Evolutionary conservation across 2,888 invertebrate species (phyloP), one percentile per base, ranked within the genome.

Genomic region (Ormyrus pomaceus): DNA sequence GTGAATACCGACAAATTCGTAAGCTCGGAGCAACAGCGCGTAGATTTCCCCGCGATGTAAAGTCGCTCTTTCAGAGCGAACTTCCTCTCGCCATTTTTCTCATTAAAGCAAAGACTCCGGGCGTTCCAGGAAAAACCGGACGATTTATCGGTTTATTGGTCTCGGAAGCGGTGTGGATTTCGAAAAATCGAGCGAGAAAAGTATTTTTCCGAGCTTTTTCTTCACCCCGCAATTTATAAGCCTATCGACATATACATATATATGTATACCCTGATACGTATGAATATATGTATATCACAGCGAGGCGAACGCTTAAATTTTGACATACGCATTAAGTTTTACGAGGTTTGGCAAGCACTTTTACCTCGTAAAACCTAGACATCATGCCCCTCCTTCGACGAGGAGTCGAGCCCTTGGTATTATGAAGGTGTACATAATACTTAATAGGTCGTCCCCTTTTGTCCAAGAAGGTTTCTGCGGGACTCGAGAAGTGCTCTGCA

Each of bases 241-340:
- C 34, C 34, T 34, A 34, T 34, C 34, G 34, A 34, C 34, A 34
- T 34, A 34, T 34, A 34, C 34, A 34, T 34, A 34, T 34, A 34
- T 34, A 34, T 34, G 4, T 34, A 3, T 34, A 34, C 34, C 34
- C 34, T 9, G 10, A 59, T 13, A 11, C 65, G 9, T 7, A 19
- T 51, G 5, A 9, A 46, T 46, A 56, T 56, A 61, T 61, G 34
- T 61, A 69, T 58, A 51, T 46, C n/a, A 53, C 51, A 65, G 11
- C 7, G 51, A 7, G 53, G 9, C 11, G 58, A 13, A 55, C 59
- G 51, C 58, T 76, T 76, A 68, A 76, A 76, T 68, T 76, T 76
- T 76, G 68, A 76, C 68, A 51, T 50, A 51, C n/a, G 66, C 68
- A 58, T 76, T 76, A 76, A 68, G 53, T 76, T 76, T 76, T 76